Evolutionary conservation across 1,140 invertebrate genomes (phyloP).

Genomic region (Pseudomyrmex pallidus): DNA sequence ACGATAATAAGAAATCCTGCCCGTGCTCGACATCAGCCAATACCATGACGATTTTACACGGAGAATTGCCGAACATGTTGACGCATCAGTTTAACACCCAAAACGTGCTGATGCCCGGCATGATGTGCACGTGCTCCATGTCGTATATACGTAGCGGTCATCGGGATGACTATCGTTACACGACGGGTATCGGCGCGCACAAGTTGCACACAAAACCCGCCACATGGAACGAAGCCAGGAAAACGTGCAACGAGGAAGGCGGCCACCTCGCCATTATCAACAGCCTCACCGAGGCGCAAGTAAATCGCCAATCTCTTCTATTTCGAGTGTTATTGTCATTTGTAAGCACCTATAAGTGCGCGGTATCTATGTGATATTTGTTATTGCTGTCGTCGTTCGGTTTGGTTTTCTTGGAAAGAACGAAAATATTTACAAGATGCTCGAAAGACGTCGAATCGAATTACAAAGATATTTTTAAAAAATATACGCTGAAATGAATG

Average conservation of each 20-base stretch:
- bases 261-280: conserved; percentile 82
- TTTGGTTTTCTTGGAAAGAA: not conserved
- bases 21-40: conserved; percentile 18
- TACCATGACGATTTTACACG: conserved; percentile 4
- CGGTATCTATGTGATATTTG: not conserved
- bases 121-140: conserved; percentile 78
- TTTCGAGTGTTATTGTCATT: conserved; percentile 4
- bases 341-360: not conserved
- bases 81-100: not conserved
- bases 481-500: too few relatives aligned
- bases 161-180: conserved; percentile 80
- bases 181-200: conserved; percentile 76
- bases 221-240: conserved; percentile 81
- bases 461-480: not conserved
- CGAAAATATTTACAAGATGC: not conserved
- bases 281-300: conserved; percentile 76
- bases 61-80: conserved; percentile 5
- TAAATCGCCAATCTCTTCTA: conserved; percentile 47
- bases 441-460: not conserved
- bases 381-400: not conserved
- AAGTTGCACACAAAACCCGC: conserved; percentile 80
- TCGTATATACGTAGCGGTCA: conserved; percentile 62
- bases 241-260: conserved; percentile 80
- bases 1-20: conserved; percentile 34
- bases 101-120: conserved; percentile 73